These are phyloP conservation scores for Campoplex capitator DNA, from an alignment of 2,888 invertebrate species.

Conservation along the genomic window DNA sequence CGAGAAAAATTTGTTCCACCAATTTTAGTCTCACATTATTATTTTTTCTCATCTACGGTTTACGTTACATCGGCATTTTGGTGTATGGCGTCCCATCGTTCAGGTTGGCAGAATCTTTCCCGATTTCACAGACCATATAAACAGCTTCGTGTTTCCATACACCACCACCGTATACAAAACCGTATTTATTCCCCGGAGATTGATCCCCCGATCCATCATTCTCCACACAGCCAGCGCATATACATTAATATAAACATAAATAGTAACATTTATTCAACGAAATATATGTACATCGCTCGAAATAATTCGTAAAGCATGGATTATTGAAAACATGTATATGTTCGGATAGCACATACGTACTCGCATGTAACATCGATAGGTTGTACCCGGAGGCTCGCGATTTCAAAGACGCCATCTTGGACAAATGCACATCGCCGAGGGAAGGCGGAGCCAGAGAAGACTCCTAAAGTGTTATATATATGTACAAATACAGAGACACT, in stretches of 20 bases:
- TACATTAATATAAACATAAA: neutral
- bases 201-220: neutral
- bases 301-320: neutral
- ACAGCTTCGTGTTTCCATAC: slow-evolving; percentile 27
- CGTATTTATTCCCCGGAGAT: neutral
- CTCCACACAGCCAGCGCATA: neutral
- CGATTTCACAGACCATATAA: slow-evolving; percentile 14
- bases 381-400: slow-evolving; percentile 63
- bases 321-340: slow-evolving; percentile 12
- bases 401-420: slow-evolving; percentile 83
- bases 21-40: neutral
- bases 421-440: slow-evolving; percentile 82
- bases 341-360: slow-evolving; percentile 11
- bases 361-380: slow-evolving; percentile 32
- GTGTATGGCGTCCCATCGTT: neutral
- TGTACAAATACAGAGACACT: slow-evolving; percentile 62
- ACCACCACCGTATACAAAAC: no score
- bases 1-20: no score
- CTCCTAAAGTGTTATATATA: slow-evolving; percentile 70
- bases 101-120: neutral
- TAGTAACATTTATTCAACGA: neutral
- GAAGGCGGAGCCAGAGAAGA: slow-evolving; percentile 83
- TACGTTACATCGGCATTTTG: no score
- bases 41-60: neutral
- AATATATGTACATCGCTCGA: neutral